phyloP scores from a whole-genome alignment of 2,797 vertebrate species.

The Erethizon dorsatum region DNA sequence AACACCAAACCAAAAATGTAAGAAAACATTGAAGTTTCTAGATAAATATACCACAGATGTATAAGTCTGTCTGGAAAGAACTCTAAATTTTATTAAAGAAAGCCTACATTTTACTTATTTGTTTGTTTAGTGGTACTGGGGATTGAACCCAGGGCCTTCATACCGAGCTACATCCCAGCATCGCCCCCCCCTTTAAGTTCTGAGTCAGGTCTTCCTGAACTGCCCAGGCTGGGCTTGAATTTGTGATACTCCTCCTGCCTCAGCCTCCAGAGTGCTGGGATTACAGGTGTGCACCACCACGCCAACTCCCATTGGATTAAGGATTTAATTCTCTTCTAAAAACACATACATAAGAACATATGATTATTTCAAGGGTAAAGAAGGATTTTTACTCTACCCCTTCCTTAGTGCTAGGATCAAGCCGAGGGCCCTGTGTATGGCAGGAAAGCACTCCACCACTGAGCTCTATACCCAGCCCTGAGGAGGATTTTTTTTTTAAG shows the following conservation, averaged over 20 bases:
- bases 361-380: background rate
- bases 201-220: background rate
- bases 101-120: background rate
- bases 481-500: slow-evolving; percentile 18
- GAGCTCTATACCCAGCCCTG: background rate
- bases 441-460: background rate
- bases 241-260: background rate
- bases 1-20: background rate
- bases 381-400: background rate
- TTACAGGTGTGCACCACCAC: background rate
- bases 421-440: background rate
- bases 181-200: background rate
- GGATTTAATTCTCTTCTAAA: background rate
- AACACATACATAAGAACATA: background rate
- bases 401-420: background rate
- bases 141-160: background rate
- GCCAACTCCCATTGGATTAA: slow-evolving; percentile 17
- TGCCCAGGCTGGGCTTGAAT: background rate
- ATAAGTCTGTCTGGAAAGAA: background rate
- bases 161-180: background rate
- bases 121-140: background rate
- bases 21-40: slow-evolving; percentile 43
- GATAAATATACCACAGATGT: slow-evolving; percentile 24
- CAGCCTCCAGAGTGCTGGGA: background rate
- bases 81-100: background rate